A percentile compares a stretch with the other conserved stretches of the same genome.
Conservation (phyloP, 30 jellyfish, hydroid and myxozoan species). For the Sanderia malayensis region DNA sequence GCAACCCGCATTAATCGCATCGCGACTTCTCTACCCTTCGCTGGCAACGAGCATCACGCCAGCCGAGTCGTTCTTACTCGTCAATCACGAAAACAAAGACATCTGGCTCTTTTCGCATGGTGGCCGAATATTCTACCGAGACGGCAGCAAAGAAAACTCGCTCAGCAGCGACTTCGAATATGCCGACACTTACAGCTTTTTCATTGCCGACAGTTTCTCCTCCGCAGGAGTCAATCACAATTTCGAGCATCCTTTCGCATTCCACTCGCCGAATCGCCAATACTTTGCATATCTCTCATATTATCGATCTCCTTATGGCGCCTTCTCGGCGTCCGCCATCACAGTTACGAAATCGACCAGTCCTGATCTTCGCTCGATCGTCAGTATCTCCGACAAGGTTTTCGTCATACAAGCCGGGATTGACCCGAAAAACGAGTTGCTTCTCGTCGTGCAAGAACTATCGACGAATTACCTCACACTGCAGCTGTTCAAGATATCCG, state of each 20-base stretch:
- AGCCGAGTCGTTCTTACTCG: slow-evolving; percentile 96
- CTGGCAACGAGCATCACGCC: slow-evolving; percentile 99
- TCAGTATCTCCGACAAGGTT: slow-evolving; percentile 88
- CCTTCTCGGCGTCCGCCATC: slow-evolving; percentile 98
- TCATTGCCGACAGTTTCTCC: slow-evolving; percentile 96
- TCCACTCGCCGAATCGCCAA: slow-evolving; percentile 89
- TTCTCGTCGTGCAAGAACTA: slow-evolving; percentile 85
- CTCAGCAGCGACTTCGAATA: slow-evolving; percentile 93
- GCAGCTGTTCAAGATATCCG: slow-evolving; percentile 76
- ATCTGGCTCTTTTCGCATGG: slow-evolving; percentile 98
- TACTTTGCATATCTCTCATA: slow-evolving; percentile 88
- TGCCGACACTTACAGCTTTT: slow-evolving; percentile 91
- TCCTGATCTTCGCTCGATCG: slow-evolving; percentile 86
- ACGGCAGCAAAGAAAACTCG: slow-evolving; percentile 90
- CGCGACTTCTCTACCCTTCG: slow-evolving; percentile 94
- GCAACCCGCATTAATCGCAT: slow-evolving; percentile 98
- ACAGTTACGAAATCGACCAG: slow-evolving; percentile 85
- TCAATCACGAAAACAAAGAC: slow-evolving; percentile 88
- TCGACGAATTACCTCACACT: slow-evolving; percentile 85
- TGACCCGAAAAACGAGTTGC: slow-evolving; percentile 78
- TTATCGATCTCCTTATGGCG: slow-evolving; percentile 97
- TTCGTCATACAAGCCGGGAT: slow-evolving; percentile 97
- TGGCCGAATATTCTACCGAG: slow-evolving; percentile 94
- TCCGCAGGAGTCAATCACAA: slow-evolving; percentile 93
- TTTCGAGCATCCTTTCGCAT: slow-evolving; percentile 99